These are phyloP conservation scores for Macropodus opercularis DNA, from an alignment of 2,797 vertebrate genomes.

Conservation along the genomic window DNA sequence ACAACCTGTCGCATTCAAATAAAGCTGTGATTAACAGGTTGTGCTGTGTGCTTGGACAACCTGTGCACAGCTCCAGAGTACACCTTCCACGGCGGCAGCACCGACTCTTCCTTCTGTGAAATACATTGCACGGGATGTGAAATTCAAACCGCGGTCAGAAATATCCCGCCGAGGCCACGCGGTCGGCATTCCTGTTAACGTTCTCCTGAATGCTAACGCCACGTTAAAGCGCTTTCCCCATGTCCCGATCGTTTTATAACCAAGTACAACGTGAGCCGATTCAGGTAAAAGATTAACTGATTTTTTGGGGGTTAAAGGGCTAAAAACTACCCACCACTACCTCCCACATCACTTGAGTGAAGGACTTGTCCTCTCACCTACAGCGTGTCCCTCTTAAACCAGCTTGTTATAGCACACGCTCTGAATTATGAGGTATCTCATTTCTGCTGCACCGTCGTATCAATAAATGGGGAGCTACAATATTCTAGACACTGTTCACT, in stretches of 20 bases:
- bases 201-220: conserved; percentile 1
- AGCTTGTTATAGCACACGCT: conserved; percentile 9
- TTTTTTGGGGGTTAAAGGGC: not conserved
- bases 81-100: not conserved
- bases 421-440: conserved; percentile 6
- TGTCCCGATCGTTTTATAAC: not conserved
- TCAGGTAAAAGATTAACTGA: conserved; percentile 19
- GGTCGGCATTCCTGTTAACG: not conserved
- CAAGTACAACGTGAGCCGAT: not conserved
- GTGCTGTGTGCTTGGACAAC: not conserved
- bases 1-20: not conserved
- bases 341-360: conserved; percentile 6
- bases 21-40: not conserved
- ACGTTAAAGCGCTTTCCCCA: not conserved
- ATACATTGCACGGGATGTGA: conserved; percentile 11
- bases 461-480: conserved; percentile 15
- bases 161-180: not conserved
- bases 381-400: conserved; percentile 3
- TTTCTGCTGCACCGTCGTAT: conserved; percentile 7
- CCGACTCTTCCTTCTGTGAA: not conserved
- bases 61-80: too few relatives aligned
- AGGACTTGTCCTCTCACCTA: conserved; percentile 15
- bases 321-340: not conserved
- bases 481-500: conserved; percentile 19
- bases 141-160: conserved; percentile 22